Evolutionary conservation across 2,888 invertebrate species (phyloP).

Genomic region (Esperia sulphurella): DNA sequence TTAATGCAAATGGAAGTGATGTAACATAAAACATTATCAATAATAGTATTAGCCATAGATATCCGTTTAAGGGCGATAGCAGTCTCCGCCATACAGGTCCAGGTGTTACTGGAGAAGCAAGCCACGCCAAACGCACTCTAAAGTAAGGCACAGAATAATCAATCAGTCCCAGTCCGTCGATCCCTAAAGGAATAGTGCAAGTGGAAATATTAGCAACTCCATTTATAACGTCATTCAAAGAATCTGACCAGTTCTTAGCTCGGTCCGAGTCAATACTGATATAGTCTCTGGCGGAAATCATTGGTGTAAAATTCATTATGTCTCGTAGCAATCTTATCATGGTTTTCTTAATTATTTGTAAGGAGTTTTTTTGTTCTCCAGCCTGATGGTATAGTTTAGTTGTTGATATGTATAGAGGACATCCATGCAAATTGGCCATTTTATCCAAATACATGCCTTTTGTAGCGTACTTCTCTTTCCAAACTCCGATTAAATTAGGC

Average conservation of each 20-base stretch:
- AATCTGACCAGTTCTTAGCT: conserved; percentile 54
- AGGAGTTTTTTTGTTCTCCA: conserved; percentile 43
- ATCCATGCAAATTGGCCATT: conserved; percentile 51
- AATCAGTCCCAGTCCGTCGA: conserved; percentile 42
- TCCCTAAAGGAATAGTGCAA: conserved; percentile 48
- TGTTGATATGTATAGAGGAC: conserved; percentile 57
- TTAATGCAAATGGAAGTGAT: conserved; percentile 41
- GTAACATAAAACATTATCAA: conserved; percentile 42
- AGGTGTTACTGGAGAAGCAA: conserved; percentile 47
- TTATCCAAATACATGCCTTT: conserved; percentile 45
- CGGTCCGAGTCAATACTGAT: conserved; percentile 52
- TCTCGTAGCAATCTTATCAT: conserved; percentile 43
- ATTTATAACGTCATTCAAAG: conserved; percentile 49
- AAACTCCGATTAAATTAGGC: conserved; percentile 37
- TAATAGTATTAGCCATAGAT: conserved; percentile 50
- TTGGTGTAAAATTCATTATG: conserved; percentile 54
- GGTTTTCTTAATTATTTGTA: conserved; percentile 48
- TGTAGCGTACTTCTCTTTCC: conserved; percentile 23
- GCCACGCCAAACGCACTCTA: conserved; percentile 50
- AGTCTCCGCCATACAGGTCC: conserved; percentile 53
- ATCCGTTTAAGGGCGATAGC: conserved; percentile 51
- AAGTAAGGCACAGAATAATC: conserved; percentile 56
- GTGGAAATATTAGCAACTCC: conserved; percentile 55
- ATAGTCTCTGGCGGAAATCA: conserved; percentile 45
- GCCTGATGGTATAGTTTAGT: conserved; percentile 47